Evolutionary conservation across 2,797 vertebrate species (phyloP).

Genomic region (Lagodon rhomboides): DNA sequence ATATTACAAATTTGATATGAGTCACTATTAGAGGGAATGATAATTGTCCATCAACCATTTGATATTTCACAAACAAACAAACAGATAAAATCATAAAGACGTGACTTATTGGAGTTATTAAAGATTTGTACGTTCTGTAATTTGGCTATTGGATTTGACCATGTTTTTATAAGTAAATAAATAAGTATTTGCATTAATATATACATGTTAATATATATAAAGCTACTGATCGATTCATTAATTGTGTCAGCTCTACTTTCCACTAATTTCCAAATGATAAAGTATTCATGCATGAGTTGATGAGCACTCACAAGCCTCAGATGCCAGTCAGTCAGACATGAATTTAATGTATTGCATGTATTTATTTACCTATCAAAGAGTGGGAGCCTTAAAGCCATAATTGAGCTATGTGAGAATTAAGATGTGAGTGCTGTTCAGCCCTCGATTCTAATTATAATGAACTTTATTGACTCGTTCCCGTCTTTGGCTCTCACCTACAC

Average conservation of each 20-base stretch:
- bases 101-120: no score
- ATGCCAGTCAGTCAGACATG: no score
- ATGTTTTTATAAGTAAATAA: no score
- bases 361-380: neutral
- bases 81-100: no score
- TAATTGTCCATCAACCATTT: no score
- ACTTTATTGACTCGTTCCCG: slow-evolving; percentile 1
- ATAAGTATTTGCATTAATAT: neutral
- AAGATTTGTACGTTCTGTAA: no score
- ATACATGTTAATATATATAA: no score
- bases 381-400: neutral
- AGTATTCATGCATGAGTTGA: neutral
- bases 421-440: neutral
- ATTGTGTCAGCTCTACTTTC: neutral
- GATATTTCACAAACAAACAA: no score
- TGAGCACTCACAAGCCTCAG: neutral
- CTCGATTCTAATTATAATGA: neutral
- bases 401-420: slow-evolving; percentile 3
- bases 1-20: no score
- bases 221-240: no score
- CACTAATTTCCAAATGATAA: neutral
- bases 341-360: neutral
- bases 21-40: no score
- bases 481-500: neutral
- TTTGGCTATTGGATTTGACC: no score